Evolutionary conservation across 2,113 vertebrate species (phyloP).

Genomic region (Azemiops feae): DNA sequence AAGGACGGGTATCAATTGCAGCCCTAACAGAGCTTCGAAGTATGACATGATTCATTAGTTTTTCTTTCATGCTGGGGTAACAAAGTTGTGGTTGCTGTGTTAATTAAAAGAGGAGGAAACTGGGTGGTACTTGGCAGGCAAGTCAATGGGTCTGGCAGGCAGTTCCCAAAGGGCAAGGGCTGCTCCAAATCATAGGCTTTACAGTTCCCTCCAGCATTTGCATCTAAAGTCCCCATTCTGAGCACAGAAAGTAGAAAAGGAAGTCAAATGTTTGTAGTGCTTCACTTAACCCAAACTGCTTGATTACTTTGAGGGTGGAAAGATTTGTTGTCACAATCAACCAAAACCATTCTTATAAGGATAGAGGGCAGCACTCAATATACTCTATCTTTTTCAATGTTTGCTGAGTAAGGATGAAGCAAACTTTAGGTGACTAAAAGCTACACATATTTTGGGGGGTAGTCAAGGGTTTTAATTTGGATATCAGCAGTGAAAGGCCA

Average conservation of each 20-base stretch:
- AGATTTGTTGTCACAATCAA: background rate
- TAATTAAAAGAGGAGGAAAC: constrained; percentile 60
- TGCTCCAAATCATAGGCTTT: background rate
- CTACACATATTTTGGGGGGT: background rate
- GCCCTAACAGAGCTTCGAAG: constrained; percentile 44
- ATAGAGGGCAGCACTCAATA: background rate
- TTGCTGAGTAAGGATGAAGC: background rate
- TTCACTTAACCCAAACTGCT: background rate
- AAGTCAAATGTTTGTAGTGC: background rate
- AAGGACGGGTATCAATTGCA: constrained; percentile 45
- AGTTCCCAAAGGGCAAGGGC: background rate
- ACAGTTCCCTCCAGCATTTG: background rate
- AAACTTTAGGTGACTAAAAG: background rate
- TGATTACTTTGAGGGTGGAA: no score
- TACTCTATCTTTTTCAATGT: background rate
- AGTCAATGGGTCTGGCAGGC: constrained; percentile 30
- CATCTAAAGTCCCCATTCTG: background rate
- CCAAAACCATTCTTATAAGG: background rate
- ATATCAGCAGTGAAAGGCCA: background rate
- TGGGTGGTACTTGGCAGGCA: constrained; percentile 19
- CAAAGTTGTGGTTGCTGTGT: constrained; percentile 47
- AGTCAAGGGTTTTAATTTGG: background rate
- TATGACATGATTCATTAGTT: constrained; percentile 58
- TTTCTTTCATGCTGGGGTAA: constrained; percentile 56
- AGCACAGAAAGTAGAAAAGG: background rate